Base-by-base conservation (phyloP, 2,888 invertebrate species). In the Agelastica alni region DNA sequence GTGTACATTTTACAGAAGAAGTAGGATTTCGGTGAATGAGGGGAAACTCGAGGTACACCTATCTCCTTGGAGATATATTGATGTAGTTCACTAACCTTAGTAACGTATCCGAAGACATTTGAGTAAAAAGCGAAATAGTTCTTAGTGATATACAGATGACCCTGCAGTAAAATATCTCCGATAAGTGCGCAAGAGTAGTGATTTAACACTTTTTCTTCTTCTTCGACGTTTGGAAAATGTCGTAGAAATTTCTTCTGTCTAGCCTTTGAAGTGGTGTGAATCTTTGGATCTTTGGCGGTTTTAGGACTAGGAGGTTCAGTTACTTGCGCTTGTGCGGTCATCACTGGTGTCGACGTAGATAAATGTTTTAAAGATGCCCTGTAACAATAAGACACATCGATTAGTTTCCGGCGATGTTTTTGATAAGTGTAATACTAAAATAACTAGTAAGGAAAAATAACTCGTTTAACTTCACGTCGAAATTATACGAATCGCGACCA, bases 61-160 rank as follows among this genome's bases (percentile, higher is more conserved):
- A n/a, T n/a, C n/a, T n/a, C n/a, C n/a, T n/a, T n/a, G n/a, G n/a
- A n/a, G n/a, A n/a, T n/a, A n/a, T n/a, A n/a, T n/a, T n/a, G n/a
- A n/a, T n/a, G n/a, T n/a, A n/a, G 30, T 22, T n/a, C 13, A 44
- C 43, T 49, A 13, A 60, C 53, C 51, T 56, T 59, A 20, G 56
- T 57, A 31, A 59, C 56, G 78, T 93, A 92, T 70, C 95, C 95
- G 76, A 95, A 93, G 55, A 96, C 94, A 77, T 95, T 95, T 60
- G 96, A 95, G 78, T 96, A 93, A 81, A 96, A 96, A 67, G 94
- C 95, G 80, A 96, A 93, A 80, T 93, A 93, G 76, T 94, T 93
- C 74, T 91, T 89, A 60, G 95, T 94, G 74, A 96, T 93, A 80
- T 95, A 96, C 66, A 96, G 84, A 75, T 93, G 90, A 49, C 96